Conservation (phyloP, 2,113 vertebrate genomes). For the Australoheros scitulus region DNA sequence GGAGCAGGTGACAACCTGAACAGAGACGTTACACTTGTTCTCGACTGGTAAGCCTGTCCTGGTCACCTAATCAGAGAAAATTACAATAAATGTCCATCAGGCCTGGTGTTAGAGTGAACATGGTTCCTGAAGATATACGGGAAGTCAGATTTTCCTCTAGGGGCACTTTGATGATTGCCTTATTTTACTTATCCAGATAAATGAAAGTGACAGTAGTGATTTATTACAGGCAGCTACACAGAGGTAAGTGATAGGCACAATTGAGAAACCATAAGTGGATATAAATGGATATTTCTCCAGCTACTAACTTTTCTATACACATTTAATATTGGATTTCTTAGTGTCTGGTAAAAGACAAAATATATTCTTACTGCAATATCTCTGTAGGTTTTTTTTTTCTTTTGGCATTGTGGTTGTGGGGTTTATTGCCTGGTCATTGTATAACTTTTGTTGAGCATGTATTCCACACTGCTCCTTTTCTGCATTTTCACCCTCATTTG, state of each 20-base stretch:
- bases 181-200: constrained; percentile 37
- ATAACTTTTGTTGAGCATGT: background rate
- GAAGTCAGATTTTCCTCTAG: background rate
- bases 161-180: constrained; percentile 49
- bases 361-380: background rate
- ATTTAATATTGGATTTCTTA: background rate
- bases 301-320: background rate
- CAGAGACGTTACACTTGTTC: constrained; percentile 76
- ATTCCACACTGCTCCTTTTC: background rate
- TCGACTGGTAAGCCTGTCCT: constrained; percentile 78
- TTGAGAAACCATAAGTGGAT: background rate
- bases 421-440: background rate
- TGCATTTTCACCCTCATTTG: background rate
- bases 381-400: background rate
- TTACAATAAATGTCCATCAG: constrained; percentile 10
- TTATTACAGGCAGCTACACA: background rate
- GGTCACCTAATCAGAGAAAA: constrained; percentile 78
- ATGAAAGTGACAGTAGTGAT: constrained; percentile 19
- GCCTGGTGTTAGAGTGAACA: background rate
- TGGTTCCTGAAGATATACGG: background rate
- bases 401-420: background rate
- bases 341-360: background rate
- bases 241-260: background rate
- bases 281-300: background rate
- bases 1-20: constrained; percentile 89